phyloP scores from a whole-genome alignment of 2,888 invertebrate genomes.

The Sepioteuthis lessoniana region DNA sequence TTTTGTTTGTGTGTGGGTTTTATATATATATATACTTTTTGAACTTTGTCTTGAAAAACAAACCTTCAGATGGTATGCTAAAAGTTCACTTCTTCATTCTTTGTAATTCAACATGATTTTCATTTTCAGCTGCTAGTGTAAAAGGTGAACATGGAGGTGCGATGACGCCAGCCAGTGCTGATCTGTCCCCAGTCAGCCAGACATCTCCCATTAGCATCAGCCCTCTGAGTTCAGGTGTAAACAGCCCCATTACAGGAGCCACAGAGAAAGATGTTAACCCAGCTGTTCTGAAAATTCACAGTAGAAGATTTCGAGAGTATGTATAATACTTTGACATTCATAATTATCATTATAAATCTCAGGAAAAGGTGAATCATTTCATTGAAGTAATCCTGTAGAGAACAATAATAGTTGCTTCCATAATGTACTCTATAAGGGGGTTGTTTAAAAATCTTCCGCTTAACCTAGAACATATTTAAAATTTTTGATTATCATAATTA shows the following conservation, averaged over 20 bases:
- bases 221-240: slow-evolving; percentile 70
- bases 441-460: no score
- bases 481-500: no score
- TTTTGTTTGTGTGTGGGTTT: no score
- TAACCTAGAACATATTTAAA: no score
- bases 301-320: slow-evolving; percentile 76
- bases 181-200: slow-evolving; percentile 74
- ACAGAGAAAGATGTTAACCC: slow-evolving; percentile 60
- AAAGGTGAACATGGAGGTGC: slow-evolving; percentile 59
- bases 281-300: slow-evolving; percentile 74
- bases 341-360: background rate
- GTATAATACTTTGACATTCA: slow-evolving; percentile 54
- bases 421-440: no score
- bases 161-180: slow-evolving; percentile 69
- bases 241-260: slow-evolving; percentile 69
- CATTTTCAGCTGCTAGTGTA: slow-evolving; percentile 61
- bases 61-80: no score
- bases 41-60: no score
- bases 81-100: no score
- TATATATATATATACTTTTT: no score
- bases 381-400: background rate
- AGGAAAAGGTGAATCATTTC: background rate
- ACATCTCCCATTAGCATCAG: slow-evolving; percentile 73
- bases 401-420: no score
- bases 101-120: no score